Evolutionary conservation across 1,140 invertebrate genomes (phyloP).

Genomic region (Argopecten irradians): DNA sequence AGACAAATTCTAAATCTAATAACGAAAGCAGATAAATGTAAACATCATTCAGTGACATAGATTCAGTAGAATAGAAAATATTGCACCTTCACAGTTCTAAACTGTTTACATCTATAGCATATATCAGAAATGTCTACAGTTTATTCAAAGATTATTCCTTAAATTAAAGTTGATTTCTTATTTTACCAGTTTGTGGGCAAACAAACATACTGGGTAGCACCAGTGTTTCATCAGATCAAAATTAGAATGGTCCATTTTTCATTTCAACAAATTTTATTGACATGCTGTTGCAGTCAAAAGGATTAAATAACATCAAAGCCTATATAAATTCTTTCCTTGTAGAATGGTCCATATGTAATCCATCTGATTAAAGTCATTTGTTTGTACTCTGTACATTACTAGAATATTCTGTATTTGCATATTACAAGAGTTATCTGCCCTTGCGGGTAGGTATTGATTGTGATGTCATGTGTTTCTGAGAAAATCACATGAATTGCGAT

Average conservation of each 20-base stretch:
- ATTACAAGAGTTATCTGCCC: no score
- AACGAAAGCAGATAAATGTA: not conserved
- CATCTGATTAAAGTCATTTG: no score
- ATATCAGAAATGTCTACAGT: not conserved
- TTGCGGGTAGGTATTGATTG: no score
- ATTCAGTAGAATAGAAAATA: not conserved
- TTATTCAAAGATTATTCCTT: not conserved
- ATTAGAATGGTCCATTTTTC: constrained; percentile 11
- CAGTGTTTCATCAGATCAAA: not conserved
- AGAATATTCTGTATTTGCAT: no score
- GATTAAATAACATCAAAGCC: no score
- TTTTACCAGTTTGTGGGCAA: not conserved
- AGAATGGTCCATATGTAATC: not conserved
- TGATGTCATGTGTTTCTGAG: no score
- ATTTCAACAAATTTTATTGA: no score
- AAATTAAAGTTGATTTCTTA: not conserved
- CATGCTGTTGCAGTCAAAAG: no score
- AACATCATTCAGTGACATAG: not conserved
- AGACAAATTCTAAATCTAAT: no score
- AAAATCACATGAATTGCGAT: no score
- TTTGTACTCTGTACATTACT: no score
- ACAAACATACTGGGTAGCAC: not conserved
- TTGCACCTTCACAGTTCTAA: not conserved
- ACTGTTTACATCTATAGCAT: not conserved
- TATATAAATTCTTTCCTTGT: no score